Conservation (phyloP, 2,888 invertebrate species). For the Tetranychus truncatus region DNA sequence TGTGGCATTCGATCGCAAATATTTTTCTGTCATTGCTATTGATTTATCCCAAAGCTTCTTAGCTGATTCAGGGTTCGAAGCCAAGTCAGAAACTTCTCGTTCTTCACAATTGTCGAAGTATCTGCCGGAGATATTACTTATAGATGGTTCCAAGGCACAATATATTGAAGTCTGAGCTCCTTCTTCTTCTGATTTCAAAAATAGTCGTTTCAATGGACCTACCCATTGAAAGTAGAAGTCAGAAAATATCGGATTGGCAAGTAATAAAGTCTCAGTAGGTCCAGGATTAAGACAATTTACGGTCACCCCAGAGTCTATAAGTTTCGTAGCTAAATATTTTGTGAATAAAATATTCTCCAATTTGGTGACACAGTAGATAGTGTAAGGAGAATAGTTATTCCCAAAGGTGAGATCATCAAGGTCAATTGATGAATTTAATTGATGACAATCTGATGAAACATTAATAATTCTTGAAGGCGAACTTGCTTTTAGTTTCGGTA, state of each 20-base stretch:
- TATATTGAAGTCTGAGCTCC: not conserved
- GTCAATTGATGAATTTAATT: not conserved
- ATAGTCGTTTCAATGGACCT: not conserved
- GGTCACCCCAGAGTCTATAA: not conserved
- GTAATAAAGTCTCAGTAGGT: not conserved
- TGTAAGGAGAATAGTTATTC: not conserved
- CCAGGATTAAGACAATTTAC: not conserved
- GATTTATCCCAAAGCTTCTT: too few relatives aligned
- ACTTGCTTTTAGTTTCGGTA: not conserved
- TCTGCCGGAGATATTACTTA: not conserved
- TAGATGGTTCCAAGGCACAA: not conserved
- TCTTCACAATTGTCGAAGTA: not conserved
- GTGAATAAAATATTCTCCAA: not conserved
- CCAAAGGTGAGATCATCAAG: not conserved
- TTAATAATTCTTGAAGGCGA: not conserved
- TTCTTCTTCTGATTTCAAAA: not conserved
- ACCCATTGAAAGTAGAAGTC: not conserved
- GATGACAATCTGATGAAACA: not conserved
- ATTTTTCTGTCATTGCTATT: too few relatives aligned
- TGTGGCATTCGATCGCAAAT: too few relatives aligned
- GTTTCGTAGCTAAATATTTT: not conserved
- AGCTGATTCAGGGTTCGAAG: not conserved
- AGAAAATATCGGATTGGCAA: not conserved
- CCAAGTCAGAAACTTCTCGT: constrained; percentile 31
- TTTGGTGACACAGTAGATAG: not conserved